Evolutionary conservation across 53 echinoderm and acorn worm genomes (phyloP).

Genomic region (Glandiceps talaboti): DNA sequence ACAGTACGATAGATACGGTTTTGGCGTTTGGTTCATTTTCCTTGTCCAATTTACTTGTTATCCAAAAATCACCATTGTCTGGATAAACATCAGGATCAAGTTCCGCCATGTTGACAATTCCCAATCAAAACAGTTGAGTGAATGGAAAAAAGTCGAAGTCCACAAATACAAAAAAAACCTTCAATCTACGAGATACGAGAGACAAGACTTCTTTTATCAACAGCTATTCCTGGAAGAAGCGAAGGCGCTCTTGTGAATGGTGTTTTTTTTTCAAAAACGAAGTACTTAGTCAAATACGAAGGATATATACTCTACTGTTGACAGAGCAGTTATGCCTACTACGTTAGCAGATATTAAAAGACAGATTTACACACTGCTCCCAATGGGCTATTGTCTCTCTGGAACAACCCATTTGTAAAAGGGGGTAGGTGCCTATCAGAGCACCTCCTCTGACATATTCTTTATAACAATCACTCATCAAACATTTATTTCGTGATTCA

Average conservation of each 20-base stretch:
- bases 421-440: background rate
- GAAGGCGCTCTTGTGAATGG: background rate
- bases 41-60: background rate
- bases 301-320: background rate
- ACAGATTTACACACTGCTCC: background rate
- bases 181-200: no score
- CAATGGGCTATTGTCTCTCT: background rate
- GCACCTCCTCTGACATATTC: background rate
- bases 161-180: no score
- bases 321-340: background rate
- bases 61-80: background rate
- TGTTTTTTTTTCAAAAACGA: no score
- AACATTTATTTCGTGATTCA: background rate
- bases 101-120: background rate
- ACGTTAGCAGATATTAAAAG: background rate
- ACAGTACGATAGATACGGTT: background rate
- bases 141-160: no score
- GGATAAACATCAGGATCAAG: background rate
- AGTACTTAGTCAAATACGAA: background rate
- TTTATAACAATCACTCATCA: background rate
- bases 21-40: background rate
- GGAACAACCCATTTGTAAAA: background rate
- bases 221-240: no score
- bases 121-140: background rate
- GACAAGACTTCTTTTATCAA: no score